These are phyloP conservation scores for Coccyzus lansbergi DNA, from an alignment of 2,797 vertebrate species.

Conservation along the genomic window DNA sequence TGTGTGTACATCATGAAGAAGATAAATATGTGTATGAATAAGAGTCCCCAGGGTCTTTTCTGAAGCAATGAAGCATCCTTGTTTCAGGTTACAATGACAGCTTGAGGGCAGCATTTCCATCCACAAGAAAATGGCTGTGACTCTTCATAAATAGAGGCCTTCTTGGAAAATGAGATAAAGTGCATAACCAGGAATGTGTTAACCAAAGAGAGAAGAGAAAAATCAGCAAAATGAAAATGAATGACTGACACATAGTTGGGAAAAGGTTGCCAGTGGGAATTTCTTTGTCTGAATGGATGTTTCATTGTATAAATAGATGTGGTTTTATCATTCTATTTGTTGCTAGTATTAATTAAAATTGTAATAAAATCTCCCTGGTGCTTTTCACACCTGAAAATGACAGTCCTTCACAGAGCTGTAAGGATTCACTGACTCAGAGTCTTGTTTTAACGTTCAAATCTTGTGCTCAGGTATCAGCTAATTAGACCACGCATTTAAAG, in stretches of 20 bases:
- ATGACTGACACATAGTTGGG: neutral
- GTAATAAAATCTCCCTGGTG: neutral
- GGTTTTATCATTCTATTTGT: neutral
- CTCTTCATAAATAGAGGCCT: constrained; percentile 71
- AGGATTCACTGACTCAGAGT: neutral
- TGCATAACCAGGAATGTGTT: constrained; percentile 51
- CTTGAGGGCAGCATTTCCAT: constrained; percentile 76
- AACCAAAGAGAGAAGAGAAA: constrained; percentile 44
- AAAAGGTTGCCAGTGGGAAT: constrained; percentile 7
- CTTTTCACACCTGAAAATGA: constrained; percentile 16
- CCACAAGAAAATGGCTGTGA: constrained; percentile 66
- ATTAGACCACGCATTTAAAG: neutral
- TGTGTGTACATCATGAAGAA: constrained; percentile 47
- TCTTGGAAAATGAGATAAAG: constrained; percentile 65
- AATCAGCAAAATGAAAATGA: constrained; percentile 19
- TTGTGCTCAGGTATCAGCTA: neutral
- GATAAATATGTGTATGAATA: constrained; percentile 69
- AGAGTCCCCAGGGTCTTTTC: constrained; percentile 53
- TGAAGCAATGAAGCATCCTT: constrained; percentile 65
- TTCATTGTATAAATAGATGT: constrained; percentile 27
- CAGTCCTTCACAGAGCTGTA: neutral
- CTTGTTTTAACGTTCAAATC: neutral
- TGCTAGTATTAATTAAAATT: constrained; percentile 29
- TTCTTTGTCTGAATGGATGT: constrained; percentile 39
- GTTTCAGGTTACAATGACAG: constrained; percentile 66